Evolutionary conservation across 2,888 invertebrate species (phyloP), one percentile per base, ranked within the genome.

Genomic region (Chloroclystis v-ata): DNA sequence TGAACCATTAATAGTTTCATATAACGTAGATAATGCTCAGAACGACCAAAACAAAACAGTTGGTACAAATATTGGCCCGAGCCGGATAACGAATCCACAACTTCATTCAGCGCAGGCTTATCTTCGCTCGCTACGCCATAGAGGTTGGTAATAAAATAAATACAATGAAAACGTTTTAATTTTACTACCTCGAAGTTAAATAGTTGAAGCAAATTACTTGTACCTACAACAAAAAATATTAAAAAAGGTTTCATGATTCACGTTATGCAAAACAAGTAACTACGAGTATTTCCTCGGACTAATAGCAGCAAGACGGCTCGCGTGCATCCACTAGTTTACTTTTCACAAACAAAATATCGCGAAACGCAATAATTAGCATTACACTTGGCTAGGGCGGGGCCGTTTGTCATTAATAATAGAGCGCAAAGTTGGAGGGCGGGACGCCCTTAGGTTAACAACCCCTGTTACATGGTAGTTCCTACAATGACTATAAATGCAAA

Each of bases 361-460:
- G 69, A 75, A 82, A 71, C 69, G 72, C 72, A 80, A 77, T 76
- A 79, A 84, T 85, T 85, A 83, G 82, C 82, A 83, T 85, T 76
- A 76, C 70, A 79, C 75, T 77, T 69, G 74, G 69, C 68, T 57
- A 67, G 67, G 80, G 82, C 74, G 81, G 75, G 70, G 74, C 70
- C 69, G 78, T 68, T 77, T 72, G 80, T 83, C 83, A 83, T 86
- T 86, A 86, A 84, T 86, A 86, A 86, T 84, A 83, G 76, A 86
- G 76, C 65, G 70, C 66, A 74, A 80, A 82, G 75, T 78, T 78
- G 70, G 69, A 77, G 83, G 83, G 85, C 79, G 82, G 67, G 65
- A 72, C 68, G 72, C 78, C 79, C 82, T 78, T 72, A 68, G 86
- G 85, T 84, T 83, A 82, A 83, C 73, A 73, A 84, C 85, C 85